A percentile compares a stretch with the other conserved stretches of the same genome.
Conservation (phyloP, 2,113 vertebrate genomes). For the Actenoides hombroni region DNA sequence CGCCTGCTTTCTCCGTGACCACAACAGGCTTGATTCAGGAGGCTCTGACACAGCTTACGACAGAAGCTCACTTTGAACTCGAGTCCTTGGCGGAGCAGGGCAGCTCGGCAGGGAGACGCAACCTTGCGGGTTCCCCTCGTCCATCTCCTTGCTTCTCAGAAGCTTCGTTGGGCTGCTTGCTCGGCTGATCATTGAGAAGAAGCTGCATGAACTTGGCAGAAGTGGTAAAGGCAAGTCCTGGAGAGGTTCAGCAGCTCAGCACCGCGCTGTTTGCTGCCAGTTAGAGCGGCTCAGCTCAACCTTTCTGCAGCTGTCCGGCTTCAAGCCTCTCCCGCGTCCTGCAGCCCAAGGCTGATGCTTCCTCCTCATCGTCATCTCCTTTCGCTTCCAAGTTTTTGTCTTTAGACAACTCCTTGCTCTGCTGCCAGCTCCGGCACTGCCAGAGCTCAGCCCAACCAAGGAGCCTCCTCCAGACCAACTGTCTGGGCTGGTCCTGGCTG, state of each 20-base stretch:
- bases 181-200: not conserved
- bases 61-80: not conserved
- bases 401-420: not conserved
- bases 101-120: not conserved
- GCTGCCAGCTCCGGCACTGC: not conserved
- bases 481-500: not conserved
- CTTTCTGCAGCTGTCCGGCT: not conserved
- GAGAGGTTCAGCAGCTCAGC: too few species aligned
- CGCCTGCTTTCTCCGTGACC: too few species aligned
- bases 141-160: not conserved
- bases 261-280: not conserved
- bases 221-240: not conserved
- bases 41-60: not conserved
- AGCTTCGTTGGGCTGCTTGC: not conserved
- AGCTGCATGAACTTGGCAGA: not conserved
- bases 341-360: not conserved
- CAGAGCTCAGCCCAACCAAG: not conserved
- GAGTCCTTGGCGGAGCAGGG: not conserved
- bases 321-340: not conserved
- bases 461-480: not conserved
- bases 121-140: not conserved
- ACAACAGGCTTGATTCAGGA: not conserved
- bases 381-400: not conserved
- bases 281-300: not conserved
- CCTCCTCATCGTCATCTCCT: not conserved